Base-by-base conservation (phyloP, 2,797 vertebrate genomes). In the Darevskia mixta region DNA sequence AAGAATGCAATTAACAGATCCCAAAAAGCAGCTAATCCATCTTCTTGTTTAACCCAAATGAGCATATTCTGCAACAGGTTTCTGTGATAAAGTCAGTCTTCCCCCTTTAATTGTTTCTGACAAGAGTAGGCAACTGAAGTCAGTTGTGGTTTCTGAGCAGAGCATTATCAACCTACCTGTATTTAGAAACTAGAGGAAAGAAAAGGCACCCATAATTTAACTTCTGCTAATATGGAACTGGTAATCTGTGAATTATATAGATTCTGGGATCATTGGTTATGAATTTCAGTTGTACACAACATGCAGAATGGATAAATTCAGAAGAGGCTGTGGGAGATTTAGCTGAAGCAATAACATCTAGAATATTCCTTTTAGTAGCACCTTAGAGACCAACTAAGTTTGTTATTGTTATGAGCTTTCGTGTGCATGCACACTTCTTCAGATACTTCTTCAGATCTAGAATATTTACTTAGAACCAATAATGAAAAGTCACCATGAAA, bases 1-100 rank as follows among this genome's bases (percentile, higher is more conserved):
- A 96, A 71, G 88, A 83, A 95, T 72, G 25, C 55, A 94, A 95
- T 96, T 96, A 96, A 95, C 85, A 89, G 43, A 92, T 82, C 11
- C 45, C 82, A 0, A 2, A 85, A 90, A 91, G 2, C 43, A 92
- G 20, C 75, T 76, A 93, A 93, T 90, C 61, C 66, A 77, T 91
- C 79, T 90, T 93, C 89, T 91, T 89, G 85, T 86, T 92, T 94
- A n/a, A 38, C 7, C 8, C 85, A 9, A 89, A 87, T 91, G 90
- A 94, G 77, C 90, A 93, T 94, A 77, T 4, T 82, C n/a, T n/a
- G 85, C 41, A 49, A 55, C 79, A 66, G 2, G 23, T 88, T 87
- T 87, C 49, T 45, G 32, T 15, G 88, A 79, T 55, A 67, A 94
- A 73, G 1, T 38, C 17, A 49, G 38, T 82, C 11, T 86, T 75